Evolutionary conservation across 2,113 vertebrate genomes (phyloP).

Genomic region (Garra rufa): DNA sequence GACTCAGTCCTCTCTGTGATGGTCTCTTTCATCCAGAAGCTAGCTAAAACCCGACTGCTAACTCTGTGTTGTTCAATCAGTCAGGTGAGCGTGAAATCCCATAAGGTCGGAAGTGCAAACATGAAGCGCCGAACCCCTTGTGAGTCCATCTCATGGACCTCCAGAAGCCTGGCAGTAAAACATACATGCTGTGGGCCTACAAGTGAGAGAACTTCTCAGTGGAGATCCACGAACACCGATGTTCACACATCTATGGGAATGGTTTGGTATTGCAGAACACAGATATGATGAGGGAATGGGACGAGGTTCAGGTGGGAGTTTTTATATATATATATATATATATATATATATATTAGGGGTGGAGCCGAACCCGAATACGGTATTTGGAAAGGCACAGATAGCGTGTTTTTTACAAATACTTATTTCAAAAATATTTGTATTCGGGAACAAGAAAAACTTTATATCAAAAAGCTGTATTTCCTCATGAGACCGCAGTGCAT

Average conservation of each 20-base stretch:
- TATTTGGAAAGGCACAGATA: too few relatives aligned
- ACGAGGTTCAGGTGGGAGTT: not conserved
- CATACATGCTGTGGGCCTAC: conserved; percentile 6
- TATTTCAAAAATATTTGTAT: too few relatives aligned
- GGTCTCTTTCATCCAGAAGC: conserved; percentile 7
- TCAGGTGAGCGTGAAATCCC: conserved; percentile 20
- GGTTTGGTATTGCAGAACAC: conserved; percentile 35
- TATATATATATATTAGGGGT: too few relatives aligned
- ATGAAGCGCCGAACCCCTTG: not conserved
- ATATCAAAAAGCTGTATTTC: too few relatives aligned
- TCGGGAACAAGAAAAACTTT: too few relatives aligned
- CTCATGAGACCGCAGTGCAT: too few relatives aligned
- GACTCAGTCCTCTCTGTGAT: not conserved
- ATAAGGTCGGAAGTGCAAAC: conserved; percentile 18
- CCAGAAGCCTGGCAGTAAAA: conserved; percentile 28
- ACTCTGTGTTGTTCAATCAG: conserved; percentile 28
- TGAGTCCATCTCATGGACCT: conserved; percentile 11
- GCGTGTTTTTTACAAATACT: too few relatives aligned
- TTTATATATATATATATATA: too few relatives aligned
- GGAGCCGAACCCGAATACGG: too few relatives aligned
- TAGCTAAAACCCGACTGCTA: not conserved
- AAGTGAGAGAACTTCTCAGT: conserved; percentile 25
- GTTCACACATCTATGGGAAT: conserved; percentile 57
- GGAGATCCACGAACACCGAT: conserved; percentile 31
- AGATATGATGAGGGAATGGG: not conserved